phyloP scores from a whole-genome alignment of 2,113 vertebrate species.

The Psittacula cyanocephala region DNA sequence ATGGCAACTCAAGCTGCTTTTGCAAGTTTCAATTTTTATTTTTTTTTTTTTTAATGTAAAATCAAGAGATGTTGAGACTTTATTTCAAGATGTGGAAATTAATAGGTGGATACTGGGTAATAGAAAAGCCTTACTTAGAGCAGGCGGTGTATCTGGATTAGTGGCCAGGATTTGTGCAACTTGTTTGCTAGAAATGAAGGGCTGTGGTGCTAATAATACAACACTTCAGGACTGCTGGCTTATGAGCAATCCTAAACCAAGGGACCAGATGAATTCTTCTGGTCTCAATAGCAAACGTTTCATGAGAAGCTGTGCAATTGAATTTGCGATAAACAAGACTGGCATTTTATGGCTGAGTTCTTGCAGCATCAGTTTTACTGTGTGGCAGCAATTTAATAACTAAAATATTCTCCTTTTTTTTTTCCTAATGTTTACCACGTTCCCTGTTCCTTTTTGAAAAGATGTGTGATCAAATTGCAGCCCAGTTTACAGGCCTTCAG shows the following conservation, averaged over 20 bases:
- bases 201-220: background rate
- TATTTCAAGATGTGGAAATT: background rate
- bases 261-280: slow-evolving; percentile 16
- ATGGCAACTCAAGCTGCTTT: background rate
- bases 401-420: background rate
- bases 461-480: background rate
- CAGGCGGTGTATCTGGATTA: background rate
- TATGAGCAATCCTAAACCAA: slow-evolving; percentile 1
- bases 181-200: background rate
- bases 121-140: background rate
- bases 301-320: slow-evolving; percentile 7
- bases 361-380: background rate
- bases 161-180: background rate
- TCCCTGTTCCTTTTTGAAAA: slow-evolving; percentile 40
- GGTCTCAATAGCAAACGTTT: slow-evolving; percentile 4
- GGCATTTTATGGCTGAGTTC: background rate
- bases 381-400: background rate
- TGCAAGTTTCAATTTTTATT: background rate
- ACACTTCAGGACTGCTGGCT: background rate
- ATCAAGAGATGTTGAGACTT: background rate
- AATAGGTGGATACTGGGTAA: background rate
- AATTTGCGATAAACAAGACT: slow-evolving; percentile 5
- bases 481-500: background rate
- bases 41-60: background rate
- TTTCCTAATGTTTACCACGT: background rate